Conservation (phyloP, 2,797 vertebrate species). For the Mastacembelus armatus region DNA sequence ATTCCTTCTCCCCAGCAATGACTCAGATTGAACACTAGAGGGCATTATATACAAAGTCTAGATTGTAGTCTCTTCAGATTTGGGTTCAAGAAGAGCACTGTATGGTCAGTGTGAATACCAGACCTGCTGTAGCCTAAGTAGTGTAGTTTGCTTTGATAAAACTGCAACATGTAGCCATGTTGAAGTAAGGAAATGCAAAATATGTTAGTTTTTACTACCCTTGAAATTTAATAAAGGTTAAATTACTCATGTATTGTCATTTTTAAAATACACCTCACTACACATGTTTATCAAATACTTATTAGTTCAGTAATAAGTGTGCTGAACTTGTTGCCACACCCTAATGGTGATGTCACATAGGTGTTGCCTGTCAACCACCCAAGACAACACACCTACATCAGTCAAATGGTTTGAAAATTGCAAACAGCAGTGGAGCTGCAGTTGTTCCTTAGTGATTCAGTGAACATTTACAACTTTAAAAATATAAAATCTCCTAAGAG, state of each 20-base stretch:
- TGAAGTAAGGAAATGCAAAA: neutral
- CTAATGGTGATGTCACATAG: slow-evolving; percentile 42
- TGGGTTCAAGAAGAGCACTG: slow-evolving; percentile 3
- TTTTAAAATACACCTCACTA: too few relatives aligned
- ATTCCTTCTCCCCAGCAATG: neutral
- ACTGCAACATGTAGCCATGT: neutral
- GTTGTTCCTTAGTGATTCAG: too few relatives aligned
- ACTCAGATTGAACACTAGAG: slow-evolving; percentile 69
- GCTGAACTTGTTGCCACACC: neutral
- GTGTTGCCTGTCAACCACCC: slow-evolving; percentile 25
- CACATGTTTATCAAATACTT: neutral
- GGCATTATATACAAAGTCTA: slow-evolving; percentile 73
- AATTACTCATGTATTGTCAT: neutral
- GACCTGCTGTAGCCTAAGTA: too few relatives aligned
- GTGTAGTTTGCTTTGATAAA: slow-evolving; percentile 1
- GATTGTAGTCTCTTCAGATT: neutral
- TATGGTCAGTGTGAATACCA: neutral
- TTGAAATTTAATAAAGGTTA: neutral
- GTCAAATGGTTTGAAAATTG: slow-evolving; percentile 2
- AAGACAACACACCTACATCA: too few relatives aligned
- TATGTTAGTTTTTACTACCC: neutral
- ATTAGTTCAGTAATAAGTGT: neutral
- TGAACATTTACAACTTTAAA: neutral
- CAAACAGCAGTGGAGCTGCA: neutral
- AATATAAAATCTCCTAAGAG: slow-evolving; percentile 4